Conservation (phyloP, 1,140 invertebrate genomes). For the Lepidurus apus region DNA sequence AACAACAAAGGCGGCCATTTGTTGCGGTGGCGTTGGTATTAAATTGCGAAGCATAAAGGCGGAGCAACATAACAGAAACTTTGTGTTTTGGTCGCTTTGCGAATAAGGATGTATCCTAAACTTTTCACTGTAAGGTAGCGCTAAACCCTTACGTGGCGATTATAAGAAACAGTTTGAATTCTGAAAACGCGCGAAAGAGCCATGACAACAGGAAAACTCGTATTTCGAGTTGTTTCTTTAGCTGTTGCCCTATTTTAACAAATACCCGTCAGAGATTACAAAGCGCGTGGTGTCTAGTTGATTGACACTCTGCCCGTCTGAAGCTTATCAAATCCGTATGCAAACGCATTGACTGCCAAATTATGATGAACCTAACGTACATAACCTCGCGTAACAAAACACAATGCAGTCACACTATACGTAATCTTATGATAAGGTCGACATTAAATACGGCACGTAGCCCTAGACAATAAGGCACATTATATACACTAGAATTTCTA, state of each 20-base stretch:
- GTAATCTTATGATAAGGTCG: too few relatives aligned
- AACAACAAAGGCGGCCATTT: slow-evolving; percentile 11
- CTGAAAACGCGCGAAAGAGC: neutral
- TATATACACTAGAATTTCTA: too few relatives aligned
- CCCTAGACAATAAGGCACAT: too few relatives aligned
- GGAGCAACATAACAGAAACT: neutral
- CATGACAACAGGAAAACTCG: neutral
- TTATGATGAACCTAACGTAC: neutral
- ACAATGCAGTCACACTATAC: neutral
- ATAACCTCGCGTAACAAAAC: neutral
- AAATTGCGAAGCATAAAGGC: neutral
- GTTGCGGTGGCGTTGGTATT: slow-evolving; percentile 3
- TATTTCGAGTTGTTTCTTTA: neutral
- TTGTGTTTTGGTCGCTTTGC: neutral
- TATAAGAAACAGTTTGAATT: neutral
- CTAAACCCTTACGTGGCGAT: neutral
- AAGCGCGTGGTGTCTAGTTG: neutral
- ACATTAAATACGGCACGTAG: too few relatives aligned
- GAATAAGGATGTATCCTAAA: neutral
- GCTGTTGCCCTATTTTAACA: neutral
- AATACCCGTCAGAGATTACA: neutral
- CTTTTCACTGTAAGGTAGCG: neutral
- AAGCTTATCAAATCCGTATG: neutral
- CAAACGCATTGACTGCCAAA: neutral
- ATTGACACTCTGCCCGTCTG: slow-evolving; percentile 11